A percentile compares a stretch with the other conserved stretches of the same genome.
phyloP scores from a whole-genome alignment of 2,797 vertebrate species.

The Cygnus olor region DNA sequence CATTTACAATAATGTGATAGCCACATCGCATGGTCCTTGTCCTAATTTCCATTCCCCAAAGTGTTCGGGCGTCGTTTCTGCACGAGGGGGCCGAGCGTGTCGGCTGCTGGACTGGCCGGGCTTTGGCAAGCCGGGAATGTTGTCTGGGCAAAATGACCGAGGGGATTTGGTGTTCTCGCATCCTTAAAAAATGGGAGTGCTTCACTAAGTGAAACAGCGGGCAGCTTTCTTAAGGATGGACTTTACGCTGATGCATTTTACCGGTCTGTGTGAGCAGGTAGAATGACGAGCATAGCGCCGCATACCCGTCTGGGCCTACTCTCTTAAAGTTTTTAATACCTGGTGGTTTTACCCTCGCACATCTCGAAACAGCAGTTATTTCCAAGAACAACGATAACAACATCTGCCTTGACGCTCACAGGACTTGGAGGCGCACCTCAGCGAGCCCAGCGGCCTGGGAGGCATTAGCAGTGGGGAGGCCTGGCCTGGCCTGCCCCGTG shows the following conservation, averaged over 20 bases:
- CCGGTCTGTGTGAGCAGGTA: slow-evolving; percentile 17
- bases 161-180: slow-evolving; percentile 1
- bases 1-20: background rate
- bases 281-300: background rate
- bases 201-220: background rate
- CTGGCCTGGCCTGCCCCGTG: too few relatives aligned
- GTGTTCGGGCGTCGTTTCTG: background rate
- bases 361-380: slow-evolving; percentile 25
- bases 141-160: background rate
- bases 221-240: slow-evolving; percentile 29
- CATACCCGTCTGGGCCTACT: background rate
- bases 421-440: background rate
- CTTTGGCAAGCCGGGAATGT: background rate
- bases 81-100: background rate
- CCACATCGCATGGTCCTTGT: background rate
- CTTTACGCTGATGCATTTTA: slow-evolving; percentile 19
- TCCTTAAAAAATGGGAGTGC: slow-evolving; percentile 17
- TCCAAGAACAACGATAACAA: slow-evolving; percentile 1
- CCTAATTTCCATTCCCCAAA: background rate
- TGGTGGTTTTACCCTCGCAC: background rate
- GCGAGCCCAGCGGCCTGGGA: too few relatives aligned
- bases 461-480: background rate
- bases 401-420: background rate
- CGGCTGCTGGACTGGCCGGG: background rate
- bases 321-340: slow-evolving; percentile 21